Conservation (phyloP, 2,797 vertebrate species). For the Phylloscopus collybita region DNA sequence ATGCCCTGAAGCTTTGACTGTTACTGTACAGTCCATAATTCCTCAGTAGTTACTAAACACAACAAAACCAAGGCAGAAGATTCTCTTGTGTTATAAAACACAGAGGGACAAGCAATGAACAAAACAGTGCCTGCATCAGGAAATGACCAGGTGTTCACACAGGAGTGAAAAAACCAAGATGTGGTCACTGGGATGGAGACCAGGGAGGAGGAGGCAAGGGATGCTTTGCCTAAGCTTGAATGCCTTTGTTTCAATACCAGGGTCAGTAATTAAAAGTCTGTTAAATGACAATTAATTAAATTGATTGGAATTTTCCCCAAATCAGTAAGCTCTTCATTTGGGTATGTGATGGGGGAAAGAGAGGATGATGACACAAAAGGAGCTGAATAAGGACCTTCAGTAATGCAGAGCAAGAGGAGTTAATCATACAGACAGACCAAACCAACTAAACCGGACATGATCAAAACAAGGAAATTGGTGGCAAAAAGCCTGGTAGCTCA, state of each 20-base stretch:
- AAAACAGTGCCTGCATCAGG: background rate
- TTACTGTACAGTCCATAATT: background rate
- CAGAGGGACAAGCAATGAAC: background rate
- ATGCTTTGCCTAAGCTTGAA: background rate
- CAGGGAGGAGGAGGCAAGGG: background rate
- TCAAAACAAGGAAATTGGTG: background rate
- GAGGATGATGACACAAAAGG: background rate
- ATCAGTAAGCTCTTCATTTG: background rate
- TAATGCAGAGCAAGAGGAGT: background rate
- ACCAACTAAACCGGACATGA: background rate
- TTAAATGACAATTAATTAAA: background rate
- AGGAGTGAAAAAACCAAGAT: fast-evolving
- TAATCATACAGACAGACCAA: background rate
- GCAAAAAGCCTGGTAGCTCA: background rate
- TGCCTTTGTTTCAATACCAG: background rate
- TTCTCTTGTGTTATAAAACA: background rate
- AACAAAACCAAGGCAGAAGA: background rate
- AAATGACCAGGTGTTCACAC: background rate
- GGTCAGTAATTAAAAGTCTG: background rate
- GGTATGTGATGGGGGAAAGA: background rate
- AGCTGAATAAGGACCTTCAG: background rate
- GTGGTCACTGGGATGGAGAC: background rate
- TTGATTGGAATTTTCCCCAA: background rate
- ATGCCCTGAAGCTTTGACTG: background rate
- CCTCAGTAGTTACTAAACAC: background rate